Conservation (phyloP, 2,797 vertebrate genomes). For the Cheirogaleus major region DNA sequence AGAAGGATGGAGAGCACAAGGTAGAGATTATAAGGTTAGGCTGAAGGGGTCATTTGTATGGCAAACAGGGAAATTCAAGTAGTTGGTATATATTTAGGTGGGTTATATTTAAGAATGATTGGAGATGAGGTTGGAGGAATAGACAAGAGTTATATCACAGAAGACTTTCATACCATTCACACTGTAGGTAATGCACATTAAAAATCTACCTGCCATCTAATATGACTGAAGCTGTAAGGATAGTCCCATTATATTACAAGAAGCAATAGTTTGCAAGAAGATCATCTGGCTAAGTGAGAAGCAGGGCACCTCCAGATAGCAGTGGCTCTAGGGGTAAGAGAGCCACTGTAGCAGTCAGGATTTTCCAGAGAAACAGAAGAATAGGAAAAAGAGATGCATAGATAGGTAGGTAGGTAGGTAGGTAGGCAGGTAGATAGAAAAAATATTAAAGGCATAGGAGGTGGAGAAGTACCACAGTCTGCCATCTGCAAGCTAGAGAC, state of each 20-base stretch:
- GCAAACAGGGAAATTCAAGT: background rate
- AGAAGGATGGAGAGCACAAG: background rate
- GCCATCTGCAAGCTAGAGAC: background rate
- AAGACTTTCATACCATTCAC: background rate
- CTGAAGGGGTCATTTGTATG: background rate
- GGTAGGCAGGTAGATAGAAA: too few species aligned
- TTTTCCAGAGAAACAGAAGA: background rate
- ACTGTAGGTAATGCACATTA: fast-evolving
- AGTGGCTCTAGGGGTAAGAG: background rate
- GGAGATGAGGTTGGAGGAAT: fast-evolving
- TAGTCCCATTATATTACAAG: fast-evolving
- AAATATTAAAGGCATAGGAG: background rate
- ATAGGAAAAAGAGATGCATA: too few species aligned
- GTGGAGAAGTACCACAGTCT: background rate
- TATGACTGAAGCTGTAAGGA: background rate
- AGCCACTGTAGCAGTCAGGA: too few species aligned
- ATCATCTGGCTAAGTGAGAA: background rate
- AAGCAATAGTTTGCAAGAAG: background rate
- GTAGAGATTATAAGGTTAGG: fast-evolving
- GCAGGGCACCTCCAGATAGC: fast-evolving
- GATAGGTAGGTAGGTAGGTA: too few species aligned
- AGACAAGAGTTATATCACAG: background rate
- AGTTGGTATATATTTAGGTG: background rate
- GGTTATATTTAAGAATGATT: background rate
- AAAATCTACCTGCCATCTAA: background rate